Evolutionary conservation across 2,113 vertebrate genomes (phyloP), one percentile per base, ranked within the genome.

Genomic region (Amblyopsis rosae): DNA sequence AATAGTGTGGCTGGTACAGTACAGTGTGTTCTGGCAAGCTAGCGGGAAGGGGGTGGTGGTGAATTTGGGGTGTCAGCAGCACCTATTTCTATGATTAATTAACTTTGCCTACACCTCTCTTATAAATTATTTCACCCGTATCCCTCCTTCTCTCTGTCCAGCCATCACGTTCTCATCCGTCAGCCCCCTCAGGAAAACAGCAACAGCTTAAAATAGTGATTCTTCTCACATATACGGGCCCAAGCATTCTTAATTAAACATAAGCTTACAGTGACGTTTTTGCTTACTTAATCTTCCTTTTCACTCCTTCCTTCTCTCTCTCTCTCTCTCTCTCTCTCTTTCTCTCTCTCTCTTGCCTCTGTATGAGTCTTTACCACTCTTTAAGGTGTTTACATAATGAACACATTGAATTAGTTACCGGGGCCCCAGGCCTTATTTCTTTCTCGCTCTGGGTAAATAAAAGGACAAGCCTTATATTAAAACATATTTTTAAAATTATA

Each of bases 401-500:
- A 82, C 89, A 90, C 89, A 91, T 86, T 92, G 91, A 91, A 92
- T 90, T 89, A 90, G 90, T 93, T 93, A 91, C 87, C 76, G 79
- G 17, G 85, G 72, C 67, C 70, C 73, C 69, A 83, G 79, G 69
- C 82, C 85, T 76, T 88, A 89, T 89, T 90, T 87, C 80, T 87
- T 85, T 62, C 85, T 81, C 72, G 67, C 85, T 90, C 81, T 82
- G 78, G 82, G 87, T 91, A 91, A 90, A 89, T 90, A 89, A 90
- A 91, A 84, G 89, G 90, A 92, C 88, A 86, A 57, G 64, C 81
- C 62, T 80, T 90, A 91, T 93, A 92, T 93, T 90, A 91, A 90
- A 73, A 84, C 84, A 90, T 89, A 87, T 90, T 89, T 92, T 90
- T 86, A 54, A 90, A 89, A 88, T 93, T 87, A 89, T 85, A 90